These are phyloP conservation scores for Vicugna pacos DNA, from an alignment of 2,113 vertebrate genomes.

Conservation along the genomic window DNA sequence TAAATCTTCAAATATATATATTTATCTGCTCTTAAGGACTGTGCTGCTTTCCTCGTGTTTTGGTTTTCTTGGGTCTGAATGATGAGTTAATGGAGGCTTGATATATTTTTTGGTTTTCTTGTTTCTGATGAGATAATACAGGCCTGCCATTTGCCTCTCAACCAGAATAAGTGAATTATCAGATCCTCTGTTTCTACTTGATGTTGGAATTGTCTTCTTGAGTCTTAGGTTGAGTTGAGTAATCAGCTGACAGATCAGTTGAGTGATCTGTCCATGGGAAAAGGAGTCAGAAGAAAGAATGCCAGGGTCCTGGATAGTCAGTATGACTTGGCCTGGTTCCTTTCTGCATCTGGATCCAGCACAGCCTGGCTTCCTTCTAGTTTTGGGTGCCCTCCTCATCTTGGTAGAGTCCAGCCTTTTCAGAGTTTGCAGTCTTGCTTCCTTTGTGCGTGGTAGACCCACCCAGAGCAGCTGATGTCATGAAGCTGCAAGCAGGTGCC, in stretches of 20 bases:
- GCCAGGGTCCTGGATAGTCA: not conserved
- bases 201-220: not conserved
- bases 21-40: not conserved
- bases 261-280: not conserved
- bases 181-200: not conserved
- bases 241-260: not conserved
- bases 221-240: not conserved
- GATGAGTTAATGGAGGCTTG: not conserved
- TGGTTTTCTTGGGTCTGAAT: not conserved
- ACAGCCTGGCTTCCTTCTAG: not conserved
- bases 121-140: not conserved
- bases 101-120: not conserved
- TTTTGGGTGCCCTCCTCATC: not conserved
- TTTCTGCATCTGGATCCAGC: not conserved
- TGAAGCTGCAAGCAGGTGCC: not conserved
- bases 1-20: not conserved
- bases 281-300: not conserved
- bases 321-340: not conserved
- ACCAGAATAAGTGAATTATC: not conserved
- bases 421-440: not conserved
- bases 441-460: not conserved
- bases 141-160: not conserved
- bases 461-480: not conserved
- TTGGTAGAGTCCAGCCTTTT: not conserved
- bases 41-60: not conserved